Conservation (phyloP, 2,888 invertebrate species). For the Nebria salina region DNA sequence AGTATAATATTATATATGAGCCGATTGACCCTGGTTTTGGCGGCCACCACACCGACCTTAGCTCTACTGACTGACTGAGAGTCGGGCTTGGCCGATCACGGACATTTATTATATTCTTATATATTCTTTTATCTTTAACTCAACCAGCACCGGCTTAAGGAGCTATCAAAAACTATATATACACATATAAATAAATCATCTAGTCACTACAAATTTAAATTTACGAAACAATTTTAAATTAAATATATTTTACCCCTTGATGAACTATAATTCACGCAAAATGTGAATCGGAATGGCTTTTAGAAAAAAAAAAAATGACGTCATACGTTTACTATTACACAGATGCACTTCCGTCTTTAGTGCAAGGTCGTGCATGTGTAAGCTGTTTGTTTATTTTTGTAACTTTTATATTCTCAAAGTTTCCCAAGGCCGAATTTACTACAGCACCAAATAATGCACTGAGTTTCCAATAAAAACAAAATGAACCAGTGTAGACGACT, state of each 20-base stretch:
- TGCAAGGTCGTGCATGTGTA: background rate
- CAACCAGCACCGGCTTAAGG: background rate
- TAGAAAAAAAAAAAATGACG: background rate
- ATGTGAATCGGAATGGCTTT: background rate
- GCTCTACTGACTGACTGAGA: slow-evolving; percentile 52
- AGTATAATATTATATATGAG: slow-evolving; percentile 12
- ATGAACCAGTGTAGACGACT: no score
- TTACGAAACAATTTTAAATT: no score
- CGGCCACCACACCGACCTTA: slow-evolving; percentile 53
- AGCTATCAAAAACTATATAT: background rate
- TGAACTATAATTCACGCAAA: no score
- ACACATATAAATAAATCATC: no score
- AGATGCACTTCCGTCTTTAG: background rate
- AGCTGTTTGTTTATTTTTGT: background rate
- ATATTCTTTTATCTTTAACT: background rate
- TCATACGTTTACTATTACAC: background rate
- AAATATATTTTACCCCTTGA: no score
- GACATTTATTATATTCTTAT: background rate
- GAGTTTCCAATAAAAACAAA: no score
- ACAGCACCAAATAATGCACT: no score
- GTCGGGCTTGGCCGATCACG: slow-evolving; percentile 10
- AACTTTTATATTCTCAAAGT: background rate
- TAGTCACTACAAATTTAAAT: no score
- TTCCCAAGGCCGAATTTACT: background rate
- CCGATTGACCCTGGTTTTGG: slow-evolving; percentile 52